A percentile compares a stretch with the other conserved stretches of the same genome.
phyloP scores from a whole-genome alignment of 1,140 invertebrate species.

The Calliopsis andreniformis region DNA sequence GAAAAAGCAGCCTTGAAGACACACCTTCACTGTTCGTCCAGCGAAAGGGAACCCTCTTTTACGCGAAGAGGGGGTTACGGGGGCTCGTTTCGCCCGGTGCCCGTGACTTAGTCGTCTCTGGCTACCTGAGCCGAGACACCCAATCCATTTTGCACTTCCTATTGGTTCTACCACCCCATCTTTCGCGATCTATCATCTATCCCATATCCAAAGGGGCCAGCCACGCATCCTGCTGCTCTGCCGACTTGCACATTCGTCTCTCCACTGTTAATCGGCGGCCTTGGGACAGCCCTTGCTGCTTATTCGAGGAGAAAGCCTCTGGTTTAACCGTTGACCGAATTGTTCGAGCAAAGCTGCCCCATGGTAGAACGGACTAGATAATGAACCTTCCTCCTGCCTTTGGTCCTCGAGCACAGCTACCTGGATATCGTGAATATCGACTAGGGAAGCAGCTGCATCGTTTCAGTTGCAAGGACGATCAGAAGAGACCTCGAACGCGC shows the following conservation, averaged over 20 bases:
- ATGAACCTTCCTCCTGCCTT: background rate
- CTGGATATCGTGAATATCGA: background rate
- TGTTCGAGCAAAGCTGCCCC: slow-evolving; percentile 1
- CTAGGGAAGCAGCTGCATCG: no score
- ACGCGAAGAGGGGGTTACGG: background rate
- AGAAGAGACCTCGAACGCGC: background rate
- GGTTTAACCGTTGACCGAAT: slow-evolving; percentile 3
- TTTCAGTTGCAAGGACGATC: slow-evolving; percentile 16
- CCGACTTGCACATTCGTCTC: slow-evolving; percentile 47
- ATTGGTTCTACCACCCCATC: slow-evolving; percentile 46
- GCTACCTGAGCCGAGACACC: slow-evolving; percentile 64
- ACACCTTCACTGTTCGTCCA: no score
- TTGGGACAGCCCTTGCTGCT: background rate
- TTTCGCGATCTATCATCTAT: slow-evolving; percentile 59
- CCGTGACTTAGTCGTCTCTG: slow-evolving; percentile 43
- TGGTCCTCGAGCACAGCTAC: background rate
- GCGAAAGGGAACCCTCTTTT: no score
- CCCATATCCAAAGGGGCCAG: slow-evolving; percentile 57
- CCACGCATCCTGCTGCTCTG: slow-evolving; percentile 34
- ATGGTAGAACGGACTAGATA: background rate
- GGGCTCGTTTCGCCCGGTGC: slow-evolving; percentile 7
- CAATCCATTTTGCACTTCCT: slow-evolving; percentile 66
- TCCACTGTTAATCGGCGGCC: background rate
- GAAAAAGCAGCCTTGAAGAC: no score
- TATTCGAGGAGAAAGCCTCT: background rate